Base-by-base conservation (phyloP, 2,797 vertebrate species). In the Notoglanidium macrostoma region DNA sequence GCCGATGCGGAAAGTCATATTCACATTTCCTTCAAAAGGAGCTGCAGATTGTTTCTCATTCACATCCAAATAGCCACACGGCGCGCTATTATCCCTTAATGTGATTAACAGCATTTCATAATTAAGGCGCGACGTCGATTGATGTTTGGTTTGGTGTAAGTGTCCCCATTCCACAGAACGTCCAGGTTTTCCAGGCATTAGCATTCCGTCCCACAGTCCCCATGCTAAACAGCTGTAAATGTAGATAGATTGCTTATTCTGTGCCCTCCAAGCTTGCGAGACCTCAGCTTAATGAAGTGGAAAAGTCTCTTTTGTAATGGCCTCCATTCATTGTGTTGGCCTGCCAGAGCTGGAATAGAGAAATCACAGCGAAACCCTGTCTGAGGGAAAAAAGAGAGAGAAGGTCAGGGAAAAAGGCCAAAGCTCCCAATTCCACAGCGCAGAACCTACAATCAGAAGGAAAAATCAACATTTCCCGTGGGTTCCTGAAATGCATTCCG, bases 281-380 rank as follows among this genome's bases (percentile, higher is more conserved):
- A 94, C 89, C 87, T 70, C 89, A 89, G 92, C 88, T 90, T 95
- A 96, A 95, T 94, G 94, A 94, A 92, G 94, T 93, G 92, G 94
- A 95, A 94, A 94, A 94, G 93, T 95, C 91, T 91, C 92, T 93
- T 95, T 94, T 95, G 94, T 94, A 92, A 89, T 92, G 85, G 91
- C 88, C 90, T 90, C 87, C 83, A 93, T 94, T 95, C 93, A 94
- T 95, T 94, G 92, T 94, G 94, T 92, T 90, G 92, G 92, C 87
- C 92, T 93, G 95, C 94, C 94, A 93, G 90, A 90, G 91, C 90
- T 83, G 88, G 92, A 94, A 91, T 91, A 90, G 90, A 92, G 92
- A 94, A 95, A 94, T 94, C 88, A 89, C 92, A 84, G 90, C 83
- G n/a, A 90, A 85, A 86, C 29, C 40, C 68, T 83, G 88, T 89